phyloP scores from a whole-genome alignment of 1,140 invertebrate genomes.

The Calosoma granatense region DNA sequence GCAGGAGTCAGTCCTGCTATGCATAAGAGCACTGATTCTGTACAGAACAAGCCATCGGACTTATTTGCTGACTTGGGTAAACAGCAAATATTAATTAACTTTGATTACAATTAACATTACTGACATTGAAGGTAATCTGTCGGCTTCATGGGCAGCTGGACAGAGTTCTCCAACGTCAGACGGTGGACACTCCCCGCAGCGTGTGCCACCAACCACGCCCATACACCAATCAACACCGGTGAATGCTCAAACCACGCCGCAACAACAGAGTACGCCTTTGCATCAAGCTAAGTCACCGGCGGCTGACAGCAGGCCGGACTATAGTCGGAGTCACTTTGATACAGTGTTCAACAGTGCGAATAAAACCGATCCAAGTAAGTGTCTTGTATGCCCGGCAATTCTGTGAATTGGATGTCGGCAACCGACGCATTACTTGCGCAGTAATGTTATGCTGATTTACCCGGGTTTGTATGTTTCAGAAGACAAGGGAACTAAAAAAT shows the following conservation, averaged over 20 bases:
- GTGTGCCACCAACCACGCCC: constrained; percentile 33
- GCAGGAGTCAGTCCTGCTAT: constrained; percentile 6
- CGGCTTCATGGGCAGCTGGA: constrained; percentile 23
- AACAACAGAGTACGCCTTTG: constrained; percentile 23
- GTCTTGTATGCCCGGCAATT: too few species aligned
- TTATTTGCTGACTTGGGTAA: constrained; percentile 47
- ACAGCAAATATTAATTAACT: background rate
- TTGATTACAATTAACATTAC: background rate
- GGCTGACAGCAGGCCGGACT: constrained; percentile 36
- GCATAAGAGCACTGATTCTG: constrained; percentile 17
- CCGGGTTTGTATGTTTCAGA: constrained; percentile 20
- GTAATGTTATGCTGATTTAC: background rate
- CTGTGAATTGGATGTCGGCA: too few species aligned
- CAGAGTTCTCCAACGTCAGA: constrained; percentile 19
- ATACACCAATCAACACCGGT: constrained; percentile 33
- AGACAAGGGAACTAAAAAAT: constrained; percentile 35
- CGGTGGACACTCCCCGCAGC: constrained; percentile 33
- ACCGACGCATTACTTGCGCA: too few species aligned
- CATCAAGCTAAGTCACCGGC: constrained; percentile 34
- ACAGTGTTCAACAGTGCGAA: constrained; percentile 32
- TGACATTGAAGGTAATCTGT: constrained; percentile 12
- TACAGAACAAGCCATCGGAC: constrained; percentile 29
- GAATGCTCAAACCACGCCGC: constrained; percentile 35
- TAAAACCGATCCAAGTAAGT: constrained; percentile 9
- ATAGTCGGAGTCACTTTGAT: constrained; percentile 59